phyloP scores from a whole-genome alignment of 2,888 invertebrate species.

The Nipponacmea schrenckii region DNA sequence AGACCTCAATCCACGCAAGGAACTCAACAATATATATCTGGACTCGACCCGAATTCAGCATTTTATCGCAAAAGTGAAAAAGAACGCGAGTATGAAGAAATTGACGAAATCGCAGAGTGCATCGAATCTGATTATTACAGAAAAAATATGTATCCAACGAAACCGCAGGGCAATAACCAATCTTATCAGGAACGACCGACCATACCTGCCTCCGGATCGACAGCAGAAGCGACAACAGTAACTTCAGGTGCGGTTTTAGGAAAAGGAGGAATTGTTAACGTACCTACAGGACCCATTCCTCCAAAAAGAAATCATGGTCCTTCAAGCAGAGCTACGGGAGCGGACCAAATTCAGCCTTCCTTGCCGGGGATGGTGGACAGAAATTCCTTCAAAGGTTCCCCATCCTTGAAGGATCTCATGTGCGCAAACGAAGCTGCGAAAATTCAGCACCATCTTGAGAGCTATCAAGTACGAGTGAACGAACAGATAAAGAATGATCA shows the following conservation, averaged over 20 bases:
- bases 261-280: background rate
- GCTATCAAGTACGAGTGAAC: background rate
- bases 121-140: conserved; percentile 11
- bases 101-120: conserved; percentile 36
- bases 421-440: background rate
- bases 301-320: background rate
- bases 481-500: background rate
- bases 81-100: conserved; percentile 48
- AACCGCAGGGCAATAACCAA: conserved; percentile 18
- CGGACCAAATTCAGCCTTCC: background rate
- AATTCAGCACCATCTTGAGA: background rate
- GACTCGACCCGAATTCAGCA: background rate
- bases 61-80: conserved; percentile 25
- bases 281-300: background rate
- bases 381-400: background rate
- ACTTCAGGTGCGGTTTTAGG: background rate
- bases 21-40: background rate
- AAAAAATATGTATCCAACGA: background rate
- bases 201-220: background rate
- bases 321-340: background rate
- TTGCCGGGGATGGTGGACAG: background rate
- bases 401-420: background rate
- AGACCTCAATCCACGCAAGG: background rate
- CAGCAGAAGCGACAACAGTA: background rate
- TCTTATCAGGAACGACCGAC: background rate